A percentile compares a stretch with the other conserved stretches of the same genome.
phyloP scores from a whole-genome alignment of 2,797 vertebrate species.

The Sitta carolinensis region DNA sequence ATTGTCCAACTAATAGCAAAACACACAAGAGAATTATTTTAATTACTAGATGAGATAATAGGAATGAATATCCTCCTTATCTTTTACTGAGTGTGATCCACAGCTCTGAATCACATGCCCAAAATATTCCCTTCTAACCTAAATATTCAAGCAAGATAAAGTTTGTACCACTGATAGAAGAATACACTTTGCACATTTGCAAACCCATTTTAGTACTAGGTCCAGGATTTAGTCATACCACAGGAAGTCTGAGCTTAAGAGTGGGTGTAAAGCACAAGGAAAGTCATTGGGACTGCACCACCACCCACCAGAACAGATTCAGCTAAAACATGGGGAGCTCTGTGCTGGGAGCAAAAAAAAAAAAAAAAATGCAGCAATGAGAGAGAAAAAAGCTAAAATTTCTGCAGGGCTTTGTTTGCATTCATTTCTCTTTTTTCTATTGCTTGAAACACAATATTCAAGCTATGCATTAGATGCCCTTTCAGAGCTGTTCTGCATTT shows the following conservation, averaged over 20 bases:
- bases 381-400: not conserved
- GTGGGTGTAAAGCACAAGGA: slow-evolving; percentile 20
- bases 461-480: not conserved
- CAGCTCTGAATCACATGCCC: not conserved
- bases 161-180: not conserved
- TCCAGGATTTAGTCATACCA: not conserved
- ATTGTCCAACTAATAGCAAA: slow-evolving; percentile 89
- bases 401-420: not conserved
- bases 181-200: not conserved
- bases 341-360: not conserved
- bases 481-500: not conserved
- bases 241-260: not conserved
- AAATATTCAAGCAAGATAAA: not conserved
- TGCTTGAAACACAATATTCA: not conserved
- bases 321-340: not conserved
- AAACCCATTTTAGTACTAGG: not conserved
- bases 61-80: not conserved
- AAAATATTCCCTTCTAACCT: not conserved
- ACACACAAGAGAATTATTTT: not conserved
- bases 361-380: not conserved
- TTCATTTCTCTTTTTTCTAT: not conserved
- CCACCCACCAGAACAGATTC: slow-evolving; percentile 32
- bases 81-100: not conserved
- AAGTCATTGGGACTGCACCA: slow-evolving; percentile 1
- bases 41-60: not conserved